These are phyloP conservation scores for Pseudochirops corinnae DNA, from an alignment of 2,797 vertebrate species.

Conservation along the genomic window DNA sequence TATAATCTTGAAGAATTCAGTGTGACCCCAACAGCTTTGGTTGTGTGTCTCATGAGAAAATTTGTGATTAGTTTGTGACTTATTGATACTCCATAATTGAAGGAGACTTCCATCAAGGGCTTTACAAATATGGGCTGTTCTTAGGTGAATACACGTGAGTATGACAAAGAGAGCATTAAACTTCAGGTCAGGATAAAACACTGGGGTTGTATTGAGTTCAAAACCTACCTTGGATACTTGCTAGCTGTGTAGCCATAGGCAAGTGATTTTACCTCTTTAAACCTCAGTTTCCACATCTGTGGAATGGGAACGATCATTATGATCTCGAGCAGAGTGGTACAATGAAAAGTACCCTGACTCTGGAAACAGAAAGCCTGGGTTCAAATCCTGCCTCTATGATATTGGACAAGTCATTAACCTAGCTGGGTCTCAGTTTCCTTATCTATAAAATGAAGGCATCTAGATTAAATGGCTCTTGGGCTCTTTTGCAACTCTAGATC, in stretches of 20 bases:
- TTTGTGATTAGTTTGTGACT: background rate
- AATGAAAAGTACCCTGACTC: background rate
- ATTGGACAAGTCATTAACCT: background rate
- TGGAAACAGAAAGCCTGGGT: background rate
- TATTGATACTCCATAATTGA: background rate
- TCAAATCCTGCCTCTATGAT: background rate
- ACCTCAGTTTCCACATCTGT: background rate
- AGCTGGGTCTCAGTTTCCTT: background rate
- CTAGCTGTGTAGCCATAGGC: background rate
- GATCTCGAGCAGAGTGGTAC: background rate
- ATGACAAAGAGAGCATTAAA: background rate
- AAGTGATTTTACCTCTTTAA: background rate
- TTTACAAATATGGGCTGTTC: background rate
- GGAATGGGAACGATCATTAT: background rate
- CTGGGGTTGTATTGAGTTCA: background rate
- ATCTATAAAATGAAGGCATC: background rate
- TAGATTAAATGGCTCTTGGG: background rate
- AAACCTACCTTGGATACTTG: background rate
- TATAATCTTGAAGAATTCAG: background rate
- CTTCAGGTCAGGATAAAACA: background rate
- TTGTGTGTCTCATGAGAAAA: background rate
- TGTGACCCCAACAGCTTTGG: background rate
- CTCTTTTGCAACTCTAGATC: background rate
- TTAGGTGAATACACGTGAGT: background rate
- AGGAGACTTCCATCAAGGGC: background rate